These are phyloP conservation scores for Sander lucioperca DNA, from an alignment of 2,113 vertebrate genomes.

Conservation along the genomic window DNA sequence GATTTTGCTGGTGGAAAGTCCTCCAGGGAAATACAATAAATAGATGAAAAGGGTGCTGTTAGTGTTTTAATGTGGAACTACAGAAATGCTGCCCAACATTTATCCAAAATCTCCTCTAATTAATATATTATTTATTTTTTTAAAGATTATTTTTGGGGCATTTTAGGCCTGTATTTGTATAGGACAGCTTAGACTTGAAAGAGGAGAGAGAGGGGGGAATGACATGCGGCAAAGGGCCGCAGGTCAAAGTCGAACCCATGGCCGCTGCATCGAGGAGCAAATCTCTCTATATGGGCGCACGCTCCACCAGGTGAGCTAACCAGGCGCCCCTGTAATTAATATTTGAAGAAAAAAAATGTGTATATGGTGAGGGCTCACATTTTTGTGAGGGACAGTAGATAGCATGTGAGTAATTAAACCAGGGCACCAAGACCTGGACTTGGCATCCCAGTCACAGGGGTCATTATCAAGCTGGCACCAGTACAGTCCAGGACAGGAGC, in stretches of 20 bases:
- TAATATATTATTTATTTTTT: neutral
- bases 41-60: neutral
- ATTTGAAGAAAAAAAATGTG: neutral
- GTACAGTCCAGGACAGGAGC: conserved; percentile 9
- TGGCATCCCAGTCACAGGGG: conserved; percentile 12
- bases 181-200: too few relatives aligned
- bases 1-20: neutral
- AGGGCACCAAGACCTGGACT: conserved; percentile 40
- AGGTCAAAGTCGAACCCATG: too few relatives aligned
- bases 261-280: too few relatives aligned
- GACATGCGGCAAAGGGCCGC: too few relatives aligned
- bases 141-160: too few relatives aligned
- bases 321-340: neutral
- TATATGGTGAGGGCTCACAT: neutral
- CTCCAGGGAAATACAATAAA: neutral
- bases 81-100: neutral
- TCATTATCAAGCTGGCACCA: conserved; percentile 35
- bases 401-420: conserved; percentile 27
- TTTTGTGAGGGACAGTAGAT: conserved; percentile 8
- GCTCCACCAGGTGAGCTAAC: too few relatives aligned
- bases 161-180: too few relatives aligned
- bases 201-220: too few relatives aligned
- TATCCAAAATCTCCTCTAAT: neutral
- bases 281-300: too few relatives aligned
- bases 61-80: neutral